These are phyloP conservation scores for Aleiodes sp. DNA, from an alignment of 1,140 invertebrate species.

Conservation along the genomic window DNA sequence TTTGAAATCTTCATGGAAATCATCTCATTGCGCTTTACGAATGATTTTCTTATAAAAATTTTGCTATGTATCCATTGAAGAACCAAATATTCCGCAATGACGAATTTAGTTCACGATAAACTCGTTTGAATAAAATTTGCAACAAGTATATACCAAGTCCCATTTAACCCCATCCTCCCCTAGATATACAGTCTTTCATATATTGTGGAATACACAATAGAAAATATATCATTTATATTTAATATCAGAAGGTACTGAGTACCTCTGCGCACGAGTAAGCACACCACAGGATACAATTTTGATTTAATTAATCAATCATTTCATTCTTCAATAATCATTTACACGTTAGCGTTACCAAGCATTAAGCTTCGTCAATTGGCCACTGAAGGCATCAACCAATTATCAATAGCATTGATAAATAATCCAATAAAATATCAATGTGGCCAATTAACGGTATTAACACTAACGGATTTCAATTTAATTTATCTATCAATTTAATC, in stretches of 20 bases:
- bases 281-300: slow-evolving; percentile 20
- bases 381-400: too few species aligned
- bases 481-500: background rate
- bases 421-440: too few species aligned
- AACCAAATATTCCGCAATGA: too few species aligned
- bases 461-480: too few species aligned
- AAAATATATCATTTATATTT: background rate
- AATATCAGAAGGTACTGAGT: slow-evolving; percentile 17
- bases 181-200: background rate
- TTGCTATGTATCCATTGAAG: too few species aligned
- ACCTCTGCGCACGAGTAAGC: slow-evolving; percentile 60
- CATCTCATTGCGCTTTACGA: too few species aligned
- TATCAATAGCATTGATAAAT: too few species aligned
- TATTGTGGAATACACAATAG: background rate
- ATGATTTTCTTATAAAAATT: too few species aligned
- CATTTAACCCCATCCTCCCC: background rate
- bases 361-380: background rate
- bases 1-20: too few species aligned
- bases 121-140: too few species aligned
- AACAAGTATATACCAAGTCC: slow-evolving; percentile 54
- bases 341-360: slow-evolving; percentile 13
- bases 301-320: background rate
- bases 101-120: too few species aligned
- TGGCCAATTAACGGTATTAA: background rate
- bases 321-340: background rate